Base-by-base conservation (phyloP, 2,797 vertebrate genomes). In the Protonibea diacanthus region DNA sequence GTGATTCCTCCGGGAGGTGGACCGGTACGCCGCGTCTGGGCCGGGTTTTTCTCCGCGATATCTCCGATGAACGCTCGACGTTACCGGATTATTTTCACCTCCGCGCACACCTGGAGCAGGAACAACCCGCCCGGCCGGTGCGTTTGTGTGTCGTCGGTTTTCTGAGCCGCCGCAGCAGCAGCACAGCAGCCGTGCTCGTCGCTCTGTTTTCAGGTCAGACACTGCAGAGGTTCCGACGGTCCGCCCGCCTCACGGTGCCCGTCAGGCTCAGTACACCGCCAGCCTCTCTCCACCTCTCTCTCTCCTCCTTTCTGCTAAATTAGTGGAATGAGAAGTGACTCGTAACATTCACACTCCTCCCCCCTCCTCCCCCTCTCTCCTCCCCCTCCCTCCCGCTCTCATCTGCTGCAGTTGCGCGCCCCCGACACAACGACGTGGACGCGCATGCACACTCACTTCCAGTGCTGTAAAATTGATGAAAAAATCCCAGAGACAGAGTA, bases 321-420 rank as follows among this genome's bases (percentile, higher is more conserved):
- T 80, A 87, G 80, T 63, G 74, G 51, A 79, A 87, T 80, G 71
- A 88, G 85, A 83, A 85, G 76, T 78, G 83, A 86, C 75, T 82
- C 69, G 71, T 57, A 74, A 53, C 84, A 53, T 47, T 56, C 96
- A 29, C 96, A 96, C 60, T 95, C 96, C 69, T 95, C 93, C 85
- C 52, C 18, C 25, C 25, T 29, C 29, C 29, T 6, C 29, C 29
- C 5, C 83, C 93, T 11, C 52, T 25, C 25, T 6, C 5, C 27
- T 27, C 27, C 27, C 4, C 83, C 93, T 8, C 52, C 91, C 1
- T 82, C 80, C 80, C 69, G 93, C 95, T 73, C 94, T 94, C 70
- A 73, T 93, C 92, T 80, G 93, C 95, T 80, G 96, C 96, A 86
- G 93, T 94, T 74, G 95, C 93, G 85, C 90, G 90, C 53, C 49